phyloP scores from a whole-genome alignment of 2,113 vertebrate genomes.

The Prolemur simus region DNA sequence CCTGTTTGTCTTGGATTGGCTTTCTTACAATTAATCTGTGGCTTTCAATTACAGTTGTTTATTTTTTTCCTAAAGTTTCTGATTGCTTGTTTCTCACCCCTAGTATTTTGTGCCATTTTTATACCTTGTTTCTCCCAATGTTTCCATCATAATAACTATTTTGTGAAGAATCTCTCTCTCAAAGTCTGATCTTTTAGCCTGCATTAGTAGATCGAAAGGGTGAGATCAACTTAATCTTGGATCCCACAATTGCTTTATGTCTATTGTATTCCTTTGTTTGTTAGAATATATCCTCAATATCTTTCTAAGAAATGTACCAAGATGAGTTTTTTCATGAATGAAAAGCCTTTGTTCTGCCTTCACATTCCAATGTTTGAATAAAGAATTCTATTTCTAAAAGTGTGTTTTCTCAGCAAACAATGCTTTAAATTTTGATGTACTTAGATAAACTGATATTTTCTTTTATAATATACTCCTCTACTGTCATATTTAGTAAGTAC shows the following conservation, averaged over 20 bases:
- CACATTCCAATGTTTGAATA: neutral
- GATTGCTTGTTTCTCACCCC: neutral
- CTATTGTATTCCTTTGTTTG: neutral
- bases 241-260: neutral
- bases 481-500: constrained; percentile 30
- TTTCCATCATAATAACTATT: neutral
- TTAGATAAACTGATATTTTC: neutral
- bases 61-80: neutral
- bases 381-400: neutral
- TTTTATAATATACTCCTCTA: neutral
- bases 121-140: neutral
- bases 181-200: neutral
- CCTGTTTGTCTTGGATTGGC: neutral
- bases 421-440: constrained; percentile 42
- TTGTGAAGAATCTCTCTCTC: neutral
- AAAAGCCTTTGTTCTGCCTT: neutral
- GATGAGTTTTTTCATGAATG: neutral
- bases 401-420: neutral
- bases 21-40: neutral
- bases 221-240: neutral
- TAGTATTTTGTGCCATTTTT: neutral
- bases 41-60: neutral
- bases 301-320: neutral
- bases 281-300: neutral
- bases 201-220: neutral